Evolutionary conservation across 2,113 vertebrate genomes (phyloP).

Genomic region (Poecile atricapillus): DNA sequence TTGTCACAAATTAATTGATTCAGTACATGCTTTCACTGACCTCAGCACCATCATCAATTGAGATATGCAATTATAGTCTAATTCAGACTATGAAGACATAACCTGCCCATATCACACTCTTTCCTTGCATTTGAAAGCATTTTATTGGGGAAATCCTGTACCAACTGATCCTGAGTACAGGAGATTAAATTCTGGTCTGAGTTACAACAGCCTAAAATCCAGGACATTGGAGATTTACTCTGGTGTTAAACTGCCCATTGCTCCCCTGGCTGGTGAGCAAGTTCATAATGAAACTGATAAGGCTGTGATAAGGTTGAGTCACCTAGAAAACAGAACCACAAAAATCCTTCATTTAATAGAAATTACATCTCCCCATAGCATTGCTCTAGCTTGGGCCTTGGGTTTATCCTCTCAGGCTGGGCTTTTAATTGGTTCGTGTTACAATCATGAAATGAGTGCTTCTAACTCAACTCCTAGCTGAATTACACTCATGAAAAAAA

Average conservation of each 20-base stretch:
- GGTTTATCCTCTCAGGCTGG: background rate
- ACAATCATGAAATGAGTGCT: background rate
- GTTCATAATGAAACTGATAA: background rate
- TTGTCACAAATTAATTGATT: constrained; percentile 33
- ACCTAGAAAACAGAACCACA: background rate
- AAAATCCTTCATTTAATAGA: background rate
- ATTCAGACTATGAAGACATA: background rate
- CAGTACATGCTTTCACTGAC: background rate
- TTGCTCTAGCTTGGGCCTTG: background rate
- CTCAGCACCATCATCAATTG: background rate
- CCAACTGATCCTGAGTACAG: background rate
- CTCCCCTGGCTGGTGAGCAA: background rate
- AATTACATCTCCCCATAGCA: background rate
- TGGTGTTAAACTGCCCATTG: background rate
- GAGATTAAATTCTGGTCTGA: background rate
- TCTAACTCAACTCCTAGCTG: background rate
- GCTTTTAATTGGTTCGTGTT: background rate
- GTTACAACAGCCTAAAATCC: background rate
- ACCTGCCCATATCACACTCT: background rate
- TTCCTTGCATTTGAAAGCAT: background rate
- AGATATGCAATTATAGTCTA: background rate
- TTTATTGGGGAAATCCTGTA: background rate
- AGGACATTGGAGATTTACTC: background rate
- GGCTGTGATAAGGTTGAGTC: background rate
- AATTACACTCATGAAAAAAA: background rate